Evolutionary conservation across 2,797 vertebrate genomes (phyloP).

Genomic region (Pseudochirops cupreus): DNA sequence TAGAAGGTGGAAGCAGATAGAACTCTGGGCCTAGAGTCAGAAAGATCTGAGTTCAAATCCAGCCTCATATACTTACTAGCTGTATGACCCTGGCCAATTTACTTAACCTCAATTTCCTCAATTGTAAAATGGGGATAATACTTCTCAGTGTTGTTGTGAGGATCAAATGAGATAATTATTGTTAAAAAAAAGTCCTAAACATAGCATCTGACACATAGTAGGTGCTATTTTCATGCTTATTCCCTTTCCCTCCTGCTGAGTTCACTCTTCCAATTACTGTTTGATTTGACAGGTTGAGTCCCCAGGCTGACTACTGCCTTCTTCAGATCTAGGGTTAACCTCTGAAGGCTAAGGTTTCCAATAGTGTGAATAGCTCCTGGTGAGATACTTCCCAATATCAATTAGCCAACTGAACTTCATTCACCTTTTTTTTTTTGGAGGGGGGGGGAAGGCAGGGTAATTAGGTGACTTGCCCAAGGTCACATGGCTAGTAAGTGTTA

Average conservation of each 20-base stretch:
- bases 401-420: neutral
- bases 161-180: neutral
- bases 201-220: neutral
- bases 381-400: neutral
- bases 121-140: neutral
- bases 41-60: neutral
- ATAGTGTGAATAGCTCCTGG: neutral
- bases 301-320: neutral
- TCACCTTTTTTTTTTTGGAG: neutral
- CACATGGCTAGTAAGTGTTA: too few relatives aligned
- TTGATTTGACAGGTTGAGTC: neutral
- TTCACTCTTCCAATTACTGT: neutral
- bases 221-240: neutral
- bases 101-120: neutral
- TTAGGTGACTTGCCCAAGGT: too few relatives aligned
- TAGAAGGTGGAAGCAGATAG: neutral
- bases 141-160: neutral
- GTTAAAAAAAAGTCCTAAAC: neutral
- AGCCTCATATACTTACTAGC: neutral
- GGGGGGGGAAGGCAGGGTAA: too few relatives aligned
- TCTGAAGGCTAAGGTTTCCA: neutral
- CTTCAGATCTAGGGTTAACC: neutral
- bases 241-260: neutral
- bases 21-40: neutral
- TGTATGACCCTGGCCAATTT: neutral